These are phyloP conservation scores for Caerostris extrusa DNA, from an alignment of 1,140 invertebrate species.

Conservation along the genomic window DNA sequence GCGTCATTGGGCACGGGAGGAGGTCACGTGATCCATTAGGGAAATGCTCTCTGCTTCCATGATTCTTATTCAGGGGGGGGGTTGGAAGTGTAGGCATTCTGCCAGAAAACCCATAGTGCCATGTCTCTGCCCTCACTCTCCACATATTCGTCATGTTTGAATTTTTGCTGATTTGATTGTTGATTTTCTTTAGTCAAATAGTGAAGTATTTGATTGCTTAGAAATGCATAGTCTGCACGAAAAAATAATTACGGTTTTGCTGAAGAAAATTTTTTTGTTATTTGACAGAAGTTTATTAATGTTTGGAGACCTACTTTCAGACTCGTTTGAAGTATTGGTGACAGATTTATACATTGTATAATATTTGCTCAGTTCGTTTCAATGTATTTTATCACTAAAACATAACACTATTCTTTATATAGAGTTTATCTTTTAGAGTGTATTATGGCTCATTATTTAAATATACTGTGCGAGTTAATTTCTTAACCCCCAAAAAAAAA, in stretches of 20 bases:
- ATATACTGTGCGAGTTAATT: too few relatives aligned
- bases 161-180: background rate
- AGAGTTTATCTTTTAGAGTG: too few relatives aligned
- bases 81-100: background rate
- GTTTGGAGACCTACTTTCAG: too few relatives aligned
- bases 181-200: too few relatives aligned
- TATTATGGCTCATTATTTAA: too few relatives aligned
- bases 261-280: background rate
- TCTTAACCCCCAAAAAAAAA: too few relatives aligned
- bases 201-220: background rate
- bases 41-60: conserved; percentile 48
- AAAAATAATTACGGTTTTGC: background rate
- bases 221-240: background rate
- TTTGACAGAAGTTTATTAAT: background rate
- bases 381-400: too few relatives aligned
- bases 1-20: conserved; percentile 72
- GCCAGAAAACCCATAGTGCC: conserved; percentile 34
- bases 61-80: background rate
- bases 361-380: too few relatives aligned
- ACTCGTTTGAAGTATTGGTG: too few relatives aligned
- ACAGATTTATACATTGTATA: too few relatives aligned
- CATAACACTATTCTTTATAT: too few relatives aligned
- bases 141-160: background rate
- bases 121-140: background rate
- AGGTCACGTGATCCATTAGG: conserved; percentile 75